Percentiles rank a stretch among this genome's conserved stretches.
These are phyloP conservation scores for Gryllus bimaculatus DNA, from an alignment of 1,140 invertebrate genomes.

Conservation along the genomic window DNA sequence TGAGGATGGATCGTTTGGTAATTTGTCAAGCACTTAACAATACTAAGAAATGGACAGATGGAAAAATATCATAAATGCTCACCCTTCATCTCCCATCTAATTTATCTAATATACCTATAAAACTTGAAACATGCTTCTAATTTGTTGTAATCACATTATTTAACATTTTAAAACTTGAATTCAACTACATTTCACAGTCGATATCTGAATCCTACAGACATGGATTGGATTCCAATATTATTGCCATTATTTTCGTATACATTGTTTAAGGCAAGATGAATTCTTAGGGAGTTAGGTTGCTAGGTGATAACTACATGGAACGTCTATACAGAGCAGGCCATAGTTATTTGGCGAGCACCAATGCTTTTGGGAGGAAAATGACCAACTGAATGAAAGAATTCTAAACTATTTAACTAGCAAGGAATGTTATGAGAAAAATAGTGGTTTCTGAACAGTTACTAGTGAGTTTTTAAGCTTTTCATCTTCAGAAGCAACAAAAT, in stretches of 20 bases:
- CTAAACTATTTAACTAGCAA: too few species aligned
- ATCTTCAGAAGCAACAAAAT: too few species aligned
- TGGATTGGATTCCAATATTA: neutral
- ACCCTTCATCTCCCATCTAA: neutral
- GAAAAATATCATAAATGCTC: neutral
- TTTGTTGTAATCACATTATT: neutral
- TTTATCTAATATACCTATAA: conserved; percentile 13
- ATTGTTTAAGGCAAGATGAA: neutral
- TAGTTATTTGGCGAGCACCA: too few species aligned
- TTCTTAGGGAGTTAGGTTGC: neutral
- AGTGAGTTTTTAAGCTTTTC: too few species aligned
- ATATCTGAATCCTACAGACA: neutral
- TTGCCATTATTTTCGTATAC: neutral
- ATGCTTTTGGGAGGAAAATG: too few species aligned
- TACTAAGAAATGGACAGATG: neutral
- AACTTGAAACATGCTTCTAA: conserved; percentile 12
- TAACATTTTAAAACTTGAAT: neutral
- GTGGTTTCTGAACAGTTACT: too few species aligned
- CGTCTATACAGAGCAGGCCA: too few species aligned
- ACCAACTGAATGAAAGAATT: too few species aligned
- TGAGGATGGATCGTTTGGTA: neutral
- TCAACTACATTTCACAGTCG: neutral
- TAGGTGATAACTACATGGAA: too few species aligned
- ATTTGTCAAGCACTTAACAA: neutral
- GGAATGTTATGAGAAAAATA: too few species aligned